Conservation (phyloP, 64 coral and sea anemone species). For the Montipora foliosa region DNA sequence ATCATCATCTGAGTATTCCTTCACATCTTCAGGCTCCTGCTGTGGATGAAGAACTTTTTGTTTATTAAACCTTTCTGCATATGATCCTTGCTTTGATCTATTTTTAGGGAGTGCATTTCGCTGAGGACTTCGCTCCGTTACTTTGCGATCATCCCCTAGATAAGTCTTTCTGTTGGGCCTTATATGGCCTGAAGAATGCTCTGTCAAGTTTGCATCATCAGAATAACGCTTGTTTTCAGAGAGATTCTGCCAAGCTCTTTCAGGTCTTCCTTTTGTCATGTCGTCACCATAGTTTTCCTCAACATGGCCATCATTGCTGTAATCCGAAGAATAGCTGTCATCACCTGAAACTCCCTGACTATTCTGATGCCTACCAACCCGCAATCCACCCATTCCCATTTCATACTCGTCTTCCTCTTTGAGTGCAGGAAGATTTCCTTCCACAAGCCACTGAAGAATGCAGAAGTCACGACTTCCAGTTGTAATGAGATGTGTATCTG, state of each 20-base stretch:
- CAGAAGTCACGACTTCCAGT: conserved; percentile 85
- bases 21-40: conserved; percentile 6
- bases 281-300: neutral
- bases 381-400: neutral
- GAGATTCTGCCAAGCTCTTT: neutral
- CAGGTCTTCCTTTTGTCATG: neutral
- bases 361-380: neutral
- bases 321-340: conserved; percentile 31
- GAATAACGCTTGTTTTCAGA: conserved; percentile 15
- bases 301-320: conserved; percentile 1
- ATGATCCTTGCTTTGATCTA: conserved; percentile 38
- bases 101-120: neutral
- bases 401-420: conserved; percentile 32
- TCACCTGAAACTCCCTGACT: neutral
- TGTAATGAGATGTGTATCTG: conserved; percentile 77
- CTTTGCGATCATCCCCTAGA: neutral
- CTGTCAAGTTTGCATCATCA: neutral
- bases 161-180: neutral
- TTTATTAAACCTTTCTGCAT: conserved; percentile 21
- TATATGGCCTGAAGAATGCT: neutral
- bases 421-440: conserved; percentile 52
- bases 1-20: conserved; percentile 15
- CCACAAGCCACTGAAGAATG: conserved; percentile 86
- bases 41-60: neutral
- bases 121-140: neutral